These are phyloP conservation scores for Drosophila aff. DNA, from an alignment of 1,140 invertebrate species.

Conservation along the genomic window DNA sequence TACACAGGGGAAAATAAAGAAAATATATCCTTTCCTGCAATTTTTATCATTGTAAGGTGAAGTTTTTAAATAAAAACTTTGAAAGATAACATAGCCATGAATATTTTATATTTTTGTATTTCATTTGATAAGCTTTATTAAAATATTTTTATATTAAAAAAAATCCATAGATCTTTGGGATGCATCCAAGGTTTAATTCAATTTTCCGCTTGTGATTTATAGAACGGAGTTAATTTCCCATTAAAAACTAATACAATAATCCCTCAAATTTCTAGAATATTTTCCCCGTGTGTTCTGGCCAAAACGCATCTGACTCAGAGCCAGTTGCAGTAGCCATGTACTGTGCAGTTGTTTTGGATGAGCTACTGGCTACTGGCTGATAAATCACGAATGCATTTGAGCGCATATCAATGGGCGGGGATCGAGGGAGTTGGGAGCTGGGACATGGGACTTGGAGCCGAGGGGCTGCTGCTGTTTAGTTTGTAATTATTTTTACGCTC, in stretches of 20 bases:
- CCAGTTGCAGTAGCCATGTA: constrained; percentile 40
- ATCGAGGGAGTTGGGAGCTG: constrained; percentile 1
- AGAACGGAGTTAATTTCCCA: neutral
- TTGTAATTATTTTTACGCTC: constrained; percentile 79
- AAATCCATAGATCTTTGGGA: no score
- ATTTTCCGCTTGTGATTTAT: no score
- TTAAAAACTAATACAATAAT: no score
- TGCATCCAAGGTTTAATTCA: no score
- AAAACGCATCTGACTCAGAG: constrained; percentile 20
- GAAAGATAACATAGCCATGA: no score
- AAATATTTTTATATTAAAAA: no score
- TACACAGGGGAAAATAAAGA: neutral
- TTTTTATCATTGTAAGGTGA: neutral
- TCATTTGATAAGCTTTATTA: no score
- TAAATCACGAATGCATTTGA: constrained; percentile 81
- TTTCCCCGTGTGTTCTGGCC: constrained; percentile 14
- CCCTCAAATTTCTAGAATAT: neutral
- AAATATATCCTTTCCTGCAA: neutral
- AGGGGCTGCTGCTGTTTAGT: constrained; percentile 55
- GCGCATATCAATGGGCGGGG: constrained; percentile 65
- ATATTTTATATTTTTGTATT: no score
- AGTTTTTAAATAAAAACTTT: no score
- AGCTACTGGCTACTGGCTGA: constrained; percentile 71
- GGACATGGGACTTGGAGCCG: constrained; percentile 1
- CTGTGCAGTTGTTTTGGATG: constrained; percentile 47